These are phyloP conservation scores for Poecilia picta DNA, from an alignment of 2,797 vertebrate species.

Conservation along the genomic window DNA sequence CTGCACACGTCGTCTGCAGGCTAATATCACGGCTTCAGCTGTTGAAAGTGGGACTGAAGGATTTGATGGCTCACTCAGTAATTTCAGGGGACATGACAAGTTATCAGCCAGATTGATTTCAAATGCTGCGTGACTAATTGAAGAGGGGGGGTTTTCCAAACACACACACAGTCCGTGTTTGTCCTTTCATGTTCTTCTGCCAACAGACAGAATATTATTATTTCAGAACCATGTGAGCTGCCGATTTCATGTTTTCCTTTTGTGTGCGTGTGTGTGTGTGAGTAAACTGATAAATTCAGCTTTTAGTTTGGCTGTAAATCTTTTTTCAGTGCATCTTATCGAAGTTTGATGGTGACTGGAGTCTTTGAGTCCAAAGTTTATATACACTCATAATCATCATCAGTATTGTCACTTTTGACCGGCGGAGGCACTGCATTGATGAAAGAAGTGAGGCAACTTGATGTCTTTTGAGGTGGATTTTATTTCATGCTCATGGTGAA, in stretches of 20 bases:
- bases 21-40: constrained; percentile 56
- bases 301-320: background rate
- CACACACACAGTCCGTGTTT: constrained; percentile 25
- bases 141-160: constrained; percentile 56
- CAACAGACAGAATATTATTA: constrained; percentile 20
- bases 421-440: no score
- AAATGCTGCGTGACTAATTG: constrained; percentile 56
- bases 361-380: background rate
- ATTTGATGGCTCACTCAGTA: constrained; percentile 55
- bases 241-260: background rate
- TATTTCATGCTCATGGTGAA: no score
- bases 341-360: background rate
- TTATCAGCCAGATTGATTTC: constrained; percentile 53
- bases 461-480: no score
- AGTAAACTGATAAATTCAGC: background rate
- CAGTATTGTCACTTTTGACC: no score
- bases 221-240: background rate
- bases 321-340: background rate
- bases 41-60: constrained; percentile 44
- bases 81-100: constrained; percentile 55
- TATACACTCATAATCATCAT: background rate
- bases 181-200: constrained; percentile 13
- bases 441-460: no score
- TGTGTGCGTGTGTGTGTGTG: background rate
- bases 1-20: constrained; percentile 49